Percentiles rank a stretch among this genome's conserved stretches.
These are phyloP conservation scores for Zaprionus gabonicus DNA, from an alignment of 1,140 invertebrate genomes.

Conservation along the genomic window DNA sequence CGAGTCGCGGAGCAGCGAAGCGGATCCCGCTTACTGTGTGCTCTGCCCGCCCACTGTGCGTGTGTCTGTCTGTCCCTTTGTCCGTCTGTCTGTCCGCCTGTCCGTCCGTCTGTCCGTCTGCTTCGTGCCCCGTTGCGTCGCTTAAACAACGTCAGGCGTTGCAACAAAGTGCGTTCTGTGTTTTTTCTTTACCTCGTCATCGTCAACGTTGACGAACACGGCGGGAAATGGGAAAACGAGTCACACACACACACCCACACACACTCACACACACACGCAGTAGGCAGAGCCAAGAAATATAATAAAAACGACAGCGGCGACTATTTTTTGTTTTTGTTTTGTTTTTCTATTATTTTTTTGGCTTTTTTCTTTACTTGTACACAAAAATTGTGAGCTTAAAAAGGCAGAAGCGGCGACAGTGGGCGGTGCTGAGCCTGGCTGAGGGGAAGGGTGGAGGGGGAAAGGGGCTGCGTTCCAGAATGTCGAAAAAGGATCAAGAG, in stretches of 20 bases:
- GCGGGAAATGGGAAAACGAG: slow-evolving; percentile 25
- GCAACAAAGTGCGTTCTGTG: slow-evolving; percentile 73
- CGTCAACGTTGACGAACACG: slow-evolving; percentile 29
- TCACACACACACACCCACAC: neutral
- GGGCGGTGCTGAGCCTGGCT: neutral
- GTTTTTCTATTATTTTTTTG: slow-evolving; percentile 20
- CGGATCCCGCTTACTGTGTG: neutral
- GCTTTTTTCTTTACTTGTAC: slow-evolving; percentile 42
- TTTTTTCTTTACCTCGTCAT: slow-evolving; percentile 22
- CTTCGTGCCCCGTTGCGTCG: slow-evolving; percentile 18
- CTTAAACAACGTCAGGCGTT: slow-evolving; percentile 70
- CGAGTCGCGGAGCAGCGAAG: neutral
- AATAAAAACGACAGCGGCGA: slow-evolving; percentile 71
- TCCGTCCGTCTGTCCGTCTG: neutral
- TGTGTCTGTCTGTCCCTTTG: slow-evolving; percentile 6
- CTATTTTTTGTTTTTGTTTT: slow-evolving; percentile 44
- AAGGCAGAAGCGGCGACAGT: slow-evolving; percentile 26
- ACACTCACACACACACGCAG: slow-evolving; percentile 10
- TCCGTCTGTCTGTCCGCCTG: neutral
- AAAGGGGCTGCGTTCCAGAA: slow-evolving; percentile 5
- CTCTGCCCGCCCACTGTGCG: neutral
- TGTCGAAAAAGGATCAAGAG: slow-evolving; percentile 39
- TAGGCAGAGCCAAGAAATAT: slow-evolving; percentile 50
- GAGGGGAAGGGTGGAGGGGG: too few species aligned
- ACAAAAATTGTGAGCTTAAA: slow-evolving; percentile 58